Conservation (phyloP, 2,888 invertebrate genomes). For the Sisyra terminalis region DNA sequence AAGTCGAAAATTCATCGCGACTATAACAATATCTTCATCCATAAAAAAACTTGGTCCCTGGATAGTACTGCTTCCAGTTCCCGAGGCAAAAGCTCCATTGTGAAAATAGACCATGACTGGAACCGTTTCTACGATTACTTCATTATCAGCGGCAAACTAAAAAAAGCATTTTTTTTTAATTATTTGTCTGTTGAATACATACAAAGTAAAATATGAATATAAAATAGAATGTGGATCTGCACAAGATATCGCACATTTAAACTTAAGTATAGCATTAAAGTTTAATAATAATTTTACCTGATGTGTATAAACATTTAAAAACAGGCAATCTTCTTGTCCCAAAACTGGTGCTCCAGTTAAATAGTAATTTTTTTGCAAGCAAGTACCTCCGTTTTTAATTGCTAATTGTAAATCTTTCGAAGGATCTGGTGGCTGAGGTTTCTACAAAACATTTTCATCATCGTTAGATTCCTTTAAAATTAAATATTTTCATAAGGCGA, state of each 20-base stretch:
- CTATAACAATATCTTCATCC: conserved; percentile 30
- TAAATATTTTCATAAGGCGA: too few relatives aligned
- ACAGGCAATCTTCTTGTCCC: conserved; percentile 32
- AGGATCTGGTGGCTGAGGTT: too few relatives aligned
- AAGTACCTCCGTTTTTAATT: conserved; percentile 23
- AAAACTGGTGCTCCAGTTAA: conserved; percentile 15
- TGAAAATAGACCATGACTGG: conserved; percentile 36
- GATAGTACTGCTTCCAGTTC: conserved; percentile 24
- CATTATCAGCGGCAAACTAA: too few relatives aligned
- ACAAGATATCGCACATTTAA: too few relatives aligned
- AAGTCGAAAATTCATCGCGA: conserved; percentile 29
- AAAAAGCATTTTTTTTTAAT: too few relatives aligned
- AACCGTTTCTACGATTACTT: too few relatives aligned
- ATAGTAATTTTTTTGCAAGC: conserved; percentile 29
- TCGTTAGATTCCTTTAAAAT: too few relatives aligned
- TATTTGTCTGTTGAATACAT: neutral
- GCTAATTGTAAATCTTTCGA: too few relatives aligned
- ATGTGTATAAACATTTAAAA: conserved; percentile 30
- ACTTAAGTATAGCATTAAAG: neutral
- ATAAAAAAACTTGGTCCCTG: conserved; percentile 34
- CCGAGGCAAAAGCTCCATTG: conserved; percentile 34
- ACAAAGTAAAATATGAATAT: too few relatives aligned
- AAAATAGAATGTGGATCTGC: too few relatives aligned
- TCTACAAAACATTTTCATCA: too few relatives aligned
- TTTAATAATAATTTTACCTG: neutral